Conservation (phyloP, 2,888 invertebrate species). For the Lithophane socia region DNA sequence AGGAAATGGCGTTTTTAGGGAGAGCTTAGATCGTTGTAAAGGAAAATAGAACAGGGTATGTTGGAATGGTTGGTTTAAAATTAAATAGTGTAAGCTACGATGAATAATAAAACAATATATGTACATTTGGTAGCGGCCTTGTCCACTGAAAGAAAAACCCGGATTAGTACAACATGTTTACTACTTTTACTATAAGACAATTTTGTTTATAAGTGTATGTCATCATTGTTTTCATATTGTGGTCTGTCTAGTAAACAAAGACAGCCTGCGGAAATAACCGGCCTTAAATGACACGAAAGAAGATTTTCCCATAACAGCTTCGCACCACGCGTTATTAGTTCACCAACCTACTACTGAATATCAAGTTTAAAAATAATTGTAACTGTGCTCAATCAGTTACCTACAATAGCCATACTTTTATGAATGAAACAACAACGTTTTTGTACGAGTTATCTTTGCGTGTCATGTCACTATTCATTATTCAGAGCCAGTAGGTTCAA, state of each 20-base stretch:
- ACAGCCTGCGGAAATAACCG: not conserved
- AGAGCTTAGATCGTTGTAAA: not conserved
- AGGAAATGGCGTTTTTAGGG: too few relatives aligned
- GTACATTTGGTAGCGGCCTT: not conserved
- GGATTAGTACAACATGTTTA: not conserved
- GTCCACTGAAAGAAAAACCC: not conserved
- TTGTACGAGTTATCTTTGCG: slow-evolving; percentile 30
- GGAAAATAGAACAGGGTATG: not conserved
- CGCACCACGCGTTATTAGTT: not conserved
- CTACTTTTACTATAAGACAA: not conserved
- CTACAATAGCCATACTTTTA: slow-evolving; percentile 28
- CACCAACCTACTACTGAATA: too few relatives aligned
- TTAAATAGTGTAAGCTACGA: too few relatives aligned
- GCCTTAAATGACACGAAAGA: not conserved
- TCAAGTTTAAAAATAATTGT: not conserved
- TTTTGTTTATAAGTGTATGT: not conserved
- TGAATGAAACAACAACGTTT: slow-evolving; percentile 44
- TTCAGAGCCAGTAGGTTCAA: slow-evolving; percentile 26
- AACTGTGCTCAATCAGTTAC: not conserved
- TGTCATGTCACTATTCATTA: slow-evolving; percentile 56
- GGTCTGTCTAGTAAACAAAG: not conserved
- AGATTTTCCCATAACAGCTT: not conserved
- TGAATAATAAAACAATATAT: not conserved
- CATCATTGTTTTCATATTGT: not conserved
- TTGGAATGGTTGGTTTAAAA: too few relatives aligned